Evolutionary conservation across 1,140 invertebrate genomes (phyloP), one percentile per base, ranked within the genome.

Genomic region (Lordiphosa mommai): DNA sequence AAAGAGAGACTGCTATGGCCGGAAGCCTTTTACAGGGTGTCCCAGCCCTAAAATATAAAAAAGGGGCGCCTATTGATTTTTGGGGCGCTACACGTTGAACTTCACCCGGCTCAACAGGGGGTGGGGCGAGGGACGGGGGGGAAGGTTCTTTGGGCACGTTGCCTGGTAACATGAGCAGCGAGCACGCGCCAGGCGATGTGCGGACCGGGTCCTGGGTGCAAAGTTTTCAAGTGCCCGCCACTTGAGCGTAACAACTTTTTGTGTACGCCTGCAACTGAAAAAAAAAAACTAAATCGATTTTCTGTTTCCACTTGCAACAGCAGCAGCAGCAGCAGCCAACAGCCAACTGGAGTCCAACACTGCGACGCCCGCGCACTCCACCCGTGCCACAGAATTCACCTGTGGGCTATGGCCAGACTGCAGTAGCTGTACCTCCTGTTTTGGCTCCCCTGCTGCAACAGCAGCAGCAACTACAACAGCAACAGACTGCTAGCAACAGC

Each of bases 261-360:
- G 17, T 57, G 30, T 38, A 41, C 46, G 17, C 43, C 49, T 76
- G 59, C 61, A 71, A 63, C 58, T 57, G 43, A 57, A 61, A 51
- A 70, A 55, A 84, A 82, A 70, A 55, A 84, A 82, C 77, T 84
- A 84, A 77, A 76, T 82, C 77, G 77, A 82, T 82, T 72, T 84
- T 79, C 23, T 61, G 23, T 56, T 66, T 47, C 51, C 34, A 55
- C 51, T 71, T 71, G 61, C 72, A 61, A 52, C 61, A 30, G 50
- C 47, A 40, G 12, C 38, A 44, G 12, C 38, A 44, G 9, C 55
- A 55, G 14, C 67, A 56, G 33, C 52, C 52, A 57, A 38, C 49
- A 47, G 27, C 40, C 57, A 71, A 68, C 55, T 80, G 76, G 76
- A 82, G 76, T 53, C 71, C 77, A 32, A 38, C 63, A 37, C 57